Percentiles rank a stretch among this genome's conserved stretches.
These are phyloP conservation scores for Agrilus planipennis DNA, from an alignment of 1,140 invertebrate genomes.

Conservation along the genomic window DNA sequence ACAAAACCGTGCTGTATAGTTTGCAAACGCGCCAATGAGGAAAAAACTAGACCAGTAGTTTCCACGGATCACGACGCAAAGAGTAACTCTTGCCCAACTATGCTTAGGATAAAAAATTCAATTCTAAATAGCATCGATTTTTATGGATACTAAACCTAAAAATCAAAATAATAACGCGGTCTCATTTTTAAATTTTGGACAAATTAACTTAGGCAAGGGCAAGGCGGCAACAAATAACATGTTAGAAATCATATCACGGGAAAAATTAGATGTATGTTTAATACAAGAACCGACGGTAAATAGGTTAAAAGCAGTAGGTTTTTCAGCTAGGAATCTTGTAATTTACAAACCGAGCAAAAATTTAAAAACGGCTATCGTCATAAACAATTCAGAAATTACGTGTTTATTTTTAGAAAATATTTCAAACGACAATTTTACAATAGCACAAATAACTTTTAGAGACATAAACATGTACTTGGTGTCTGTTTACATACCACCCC, in stretches of 20 bases:
- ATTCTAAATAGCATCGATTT: not conserved
- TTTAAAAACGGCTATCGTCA: not conserved
- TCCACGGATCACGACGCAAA: not conserved
- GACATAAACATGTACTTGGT: not conserved
- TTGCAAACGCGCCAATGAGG: not conserved
- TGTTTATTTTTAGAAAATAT: not conserved
- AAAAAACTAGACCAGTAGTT: not conserved
- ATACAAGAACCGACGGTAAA: not conserved
- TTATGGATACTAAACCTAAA: not conserved
- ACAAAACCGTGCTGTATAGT: not conserved
- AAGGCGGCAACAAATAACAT: not conserved
- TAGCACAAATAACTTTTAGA: not conserved
- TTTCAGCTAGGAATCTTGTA: not conserved
- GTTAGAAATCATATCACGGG: not conserved
- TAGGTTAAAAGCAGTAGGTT: not conserved
- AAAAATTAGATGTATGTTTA: not conserved
- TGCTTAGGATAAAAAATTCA: not conserved
- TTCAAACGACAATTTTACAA: not conserved
- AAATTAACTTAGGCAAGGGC: conserved; percentile 4
- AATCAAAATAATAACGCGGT: not conserved
- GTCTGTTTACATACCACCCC: not conserved
- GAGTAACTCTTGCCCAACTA: not conserved
- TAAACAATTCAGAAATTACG: not conserved
- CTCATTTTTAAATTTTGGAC: not conserved
- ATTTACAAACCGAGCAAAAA: not conserved